phyloP scores from a whole-genome alignment of 2,888 invertebrate species.

The Rhimphoctona megacephalus region DNA sequence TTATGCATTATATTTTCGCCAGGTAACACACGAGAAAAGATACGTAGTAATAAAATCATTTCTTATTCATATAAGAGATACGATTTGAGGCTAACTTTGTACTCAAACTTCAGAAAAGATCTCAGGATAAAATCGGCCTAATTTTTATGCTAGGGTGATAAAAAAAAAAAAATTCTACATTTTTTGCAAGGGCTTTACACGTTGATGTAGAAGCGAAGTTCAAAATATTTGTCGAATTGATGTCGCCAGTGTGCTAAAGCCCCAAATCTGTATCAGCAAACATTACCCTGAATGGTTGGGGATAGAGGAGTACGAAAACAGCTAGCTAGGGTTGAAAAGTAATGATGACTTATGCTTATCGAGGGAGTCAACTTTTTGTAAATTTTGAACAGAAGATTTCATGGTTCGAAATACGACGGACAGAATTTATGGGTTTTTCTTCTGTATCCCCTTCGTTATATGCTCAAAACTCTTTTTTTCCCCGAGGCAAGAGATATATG shows the following conservation, averaged over 20 bases:
- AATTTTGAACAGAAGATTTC: slow-evolving; percentile 37
- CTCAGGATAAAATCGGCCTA: not conserved
- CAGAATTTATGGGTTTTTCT: slow-evolving; percentile 40
- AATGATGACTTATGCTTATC: slow-evolving; percentile 33
- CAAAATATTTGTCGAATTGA: slow-evolving; percentile 20
- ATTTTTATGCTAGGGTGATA: not conserved
- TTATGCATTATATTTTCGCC: slow-evolving; percentile 22
- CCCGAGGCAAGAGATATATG: not conserved
- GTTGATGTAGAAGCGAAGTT: not conserved
- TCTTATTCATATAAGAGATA: slow-evolving; percentile 25
- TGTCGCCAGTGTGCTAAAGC: slow-evolving; percentile 7
- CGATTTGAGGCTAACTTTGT: not conserved
- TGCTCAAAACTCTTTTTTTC: slow-evolving; percentile 23
- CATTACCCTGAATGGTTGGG: slow-evolving; percentile 10
- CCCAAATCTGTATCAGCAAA: slow-evolving; percentile 1
- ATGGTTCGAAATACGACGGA: slow-evolving; percentile 2
- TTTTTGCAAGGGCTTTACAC: not conserved
- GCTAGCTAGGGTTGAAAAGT: slow-evolving; percentile 16
- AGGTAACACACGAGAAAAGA: not conserved
- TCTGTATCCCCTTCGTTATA: slow-evolving; percentile 6
- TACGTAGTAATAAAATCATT: not conserved
- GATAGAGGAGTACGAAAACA: not conserved
- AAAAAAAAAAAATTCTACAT: slow-evolving; percentile 15
- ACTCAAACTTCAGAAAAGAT: not conserved
- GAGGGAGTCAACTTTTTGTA: slow-evolving; percentile 42